Evolutionary conservation across 1,140 invertebrate genomes (phyloP).

Genomic region (Drusus annulatus): DNA sequence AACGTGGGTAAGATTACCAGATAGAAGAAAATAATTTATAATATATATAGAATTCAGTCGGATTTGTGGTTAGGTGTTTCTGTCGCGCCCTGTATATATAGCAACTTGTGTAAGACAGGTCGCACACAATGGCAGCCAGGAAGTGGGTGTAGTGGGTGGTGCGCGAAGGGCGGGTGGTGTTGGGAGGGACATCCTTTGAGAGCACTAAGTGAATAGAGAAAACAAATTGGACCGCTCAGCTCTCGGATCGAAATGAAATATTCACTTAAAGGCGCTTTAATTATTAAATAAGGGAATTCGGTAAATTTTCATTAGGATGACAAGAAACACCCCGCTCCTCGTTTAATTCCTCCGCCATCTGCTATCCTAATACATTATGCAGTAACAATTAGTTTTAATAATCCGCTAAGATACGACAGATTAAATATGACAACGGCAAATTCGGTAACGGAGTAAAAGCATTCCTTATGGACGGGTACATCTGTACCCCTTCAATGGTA

Average conservation of each 20-base stretch:
- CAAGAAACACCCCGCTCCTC: constrained; percentile 35
- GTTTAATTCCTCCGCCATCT: constrained; percentile 32
- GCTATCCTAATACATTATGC: constrained; percentile 55
- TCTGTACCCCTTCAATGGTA: too few species aligned
- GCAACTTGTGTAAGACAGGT: too few species aligned
- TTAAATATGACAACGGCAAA: constrained; percentile 59
- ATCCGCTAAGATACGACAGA: constrained; percentile 59
- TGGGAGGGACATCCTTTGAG: too few species aligned
- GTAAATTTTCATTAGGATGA: constrained; percentile 57
- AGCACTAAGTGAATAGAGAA: too few species aligned
- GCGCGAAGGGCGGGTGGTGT: too few species aligned
- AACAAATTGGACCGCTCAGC: background rate
- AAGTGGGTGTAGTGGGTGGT: too few species aligned
- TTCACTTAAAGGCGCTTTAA: constrained; percentile 27
- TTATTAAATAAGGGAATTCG: constrained; percentile 46
- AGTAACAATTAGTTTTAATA: constrained; percentile 59
- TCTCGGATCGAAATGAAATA: constrained; percentile 32
- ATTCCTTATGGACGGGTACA: background rate
- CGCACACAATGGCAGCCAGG: too few species aligned
- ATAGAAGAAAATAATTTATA: too few species aligned
- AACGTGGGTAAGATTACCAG: too few species aligned
- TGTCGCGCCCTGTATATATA: too few species aligned
- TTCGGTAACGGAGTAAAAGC: constrained; percentile 57
- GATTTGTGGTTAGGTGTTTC: too few species aligned
- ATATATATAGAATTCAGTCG: too few species aligned